Evolutionary conservation across 1,140 invertebrate species (phyloP), one percentile per base, ranked within the genome.

Genomic region (Amyelois transitella): DNA sequence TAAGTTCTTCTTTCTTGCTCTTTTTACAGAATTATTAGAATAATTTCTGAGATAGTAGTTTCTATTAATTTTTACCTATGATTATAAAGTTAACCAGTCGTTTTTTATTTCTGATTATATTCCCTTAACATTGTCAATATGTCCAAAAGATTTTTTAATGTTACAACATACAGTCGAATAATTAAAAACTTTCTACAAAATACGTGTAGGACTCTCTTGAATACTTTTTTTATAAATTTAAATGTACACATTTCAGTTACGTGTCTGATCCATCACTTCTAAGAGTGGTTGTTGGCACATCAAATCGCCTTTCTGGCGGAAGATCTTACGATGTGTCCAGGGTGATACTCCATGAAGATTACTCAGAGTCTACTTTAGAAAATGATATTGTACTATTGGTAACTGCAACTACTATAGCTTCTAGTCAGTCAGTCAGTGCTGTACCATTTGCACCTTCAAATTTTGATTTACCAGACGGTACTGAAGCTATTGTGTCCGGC

Each of bases 401-500:
- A 6, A 74, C 72, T 6, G 28, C 54, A 1, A 67, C 58, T 4
- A 60, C 53, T 14, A 81, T 89, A 10, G 64, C 17, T 0, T 83
- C 84, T 18, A 62, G 70, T 14, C 7, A 55, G 21, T 66, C 44
- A 43, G 71, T 86, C 0, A 57, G 55, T 20, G 50, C 73, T 7
- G 54, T 82, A 14, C 22, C 51, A 48, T 62, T 85, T 24, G 72
- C 83, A 6, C 50, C 54, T 3, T 18, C 63, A 21, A 58, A 62
- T 53, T 48, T 61, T 8, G 19, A 22, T 1, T 47, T 88, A n/a
- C 64, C 67, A 7, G 55, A 50, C 24, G 77, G 75, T 6, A 65
- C 70, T 8, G 59, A 70, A 53, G 85, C 83, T 2, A 20, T 81
- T 8, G 81, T 89, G 6, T 81, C 87, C 24, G 87, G 87, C 53